A percentile compares a stretch with the other conserved stretches of the same genome.
Evolutionary conservation across 2,888 invertebrate genomes (phyloP).

Genomic region (Philaethria dido): DNA sequence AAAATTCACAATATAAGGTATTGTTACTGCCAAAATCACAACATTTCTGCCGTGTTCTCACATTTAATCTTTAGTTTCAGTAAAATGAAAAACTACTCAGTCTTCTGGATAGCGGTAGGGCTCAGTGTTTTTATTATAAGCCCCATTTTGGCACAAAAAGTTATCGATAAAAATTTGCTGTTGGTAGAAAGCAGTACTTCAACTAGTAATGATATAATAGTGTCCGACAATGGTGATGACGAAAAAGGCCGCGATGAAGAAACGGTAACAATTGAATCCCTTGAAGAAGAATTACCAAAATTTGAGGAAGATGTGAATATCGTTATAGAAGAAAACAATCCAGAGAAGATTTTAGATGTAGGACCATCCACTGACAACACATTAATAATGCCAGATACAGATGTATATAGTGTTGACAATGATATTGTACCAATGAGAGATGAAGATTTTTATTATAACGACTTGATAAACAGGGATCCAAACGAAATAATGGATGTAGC

Average conservation of each 20-base stretch:
- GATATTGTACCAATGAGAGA: constrained; percentile 43
- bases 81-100: constrained; percentile 62
- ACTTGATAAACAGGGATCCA: constrained; percentile 55
- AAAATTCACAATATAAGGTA: constrained; percentile 63
- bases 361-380: constrained; percentile 33
- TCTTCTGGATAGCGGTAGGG: constrained; percentile 57
- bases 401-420: constrained; percentile 37
- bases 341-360: constrained; percentile 37
- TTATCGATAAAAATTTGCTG: constrained; percentile 47
- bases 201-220: constrained; percentile 52
- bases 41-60: constrained; percentile 45
- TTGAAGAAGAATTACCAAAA: constrained; percentile 43
- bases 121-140: constrained; percentile 54
- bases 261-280: constrained; percentile 46
- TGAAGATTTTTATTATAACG: constrained; percentile 51
- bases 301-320: constrained; percentile 53
- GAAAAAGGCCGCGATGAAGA: constrained; percentile 53
- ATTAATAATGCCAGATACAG: constrained; percentile 26
- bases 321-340: constrained; percentile 55
- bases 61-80: constrained; percentile 55
- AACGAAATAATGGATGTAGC: constrained; percentile 74
- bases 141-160: constrained; percentile 27
- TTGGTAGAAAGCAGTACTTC: constrained; percentile 52
- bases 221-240: constrained; percentile 50
- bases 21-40: constrained; percentile 30